Percentiles rank a stretch among this genome's conserved stretches.
Conservation (phyloP, 1,140 invertebrate genomes). For the Diorhabda carinulata region DNA sequence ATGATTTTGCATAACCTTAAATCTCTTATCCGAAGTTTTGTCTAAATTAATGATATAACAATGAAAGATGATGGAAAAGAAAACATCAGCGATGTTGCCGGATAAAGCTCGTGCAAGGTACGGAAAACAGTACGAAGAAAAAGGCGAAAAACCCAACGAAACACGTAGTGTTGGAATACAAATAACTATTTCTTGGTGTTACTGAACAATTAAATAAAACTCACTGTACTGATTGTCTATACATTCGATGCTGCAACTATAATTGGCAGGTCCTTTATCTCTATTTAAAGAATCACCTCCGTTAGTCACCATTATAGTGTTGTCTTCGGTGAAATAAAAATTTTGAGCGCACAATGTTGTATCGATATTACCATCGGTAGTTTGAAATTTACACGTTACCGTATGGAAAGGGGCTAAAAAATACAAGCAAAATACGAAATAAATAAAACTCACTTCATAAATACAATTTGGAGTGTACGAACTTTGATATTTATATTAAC, state of each 20-base stretch:
- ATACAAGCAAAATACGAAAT: background rate
- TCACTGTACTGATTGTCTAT: slow-evolving; percentile 22
- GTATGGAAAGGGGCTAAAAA: slow-evolving; percentile 28
- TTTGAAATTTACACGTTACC: slow-evolving; percentile 22
- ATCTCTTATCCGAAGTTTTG: too few species aligned
- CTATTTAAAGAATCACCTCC: slow-evolving; percentile 18
- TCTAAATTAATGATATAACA: too few species aligned
- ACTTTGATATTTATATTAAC: slow-evolving; percentile 15
- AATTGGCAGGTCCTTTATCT: slow-evolving; percentile 20
- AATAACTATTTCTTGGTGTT: too few species aligned
- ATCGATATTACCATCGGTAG: slow-evolving; percentile 12
- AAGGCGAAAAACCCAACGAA: background rate
- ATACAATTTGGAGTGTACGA: too few species aligned
- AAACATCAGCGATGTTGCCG: too few species aligned
- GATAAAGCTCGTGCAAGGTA: too few species aligned
- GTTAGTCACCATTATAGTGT: slow-evolving; percentile 14
- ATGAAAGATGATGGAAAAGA: too few species aligned
- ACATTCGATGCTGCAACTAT: slow-evolving; percentile 21
- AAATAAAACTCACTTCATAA: background rate
- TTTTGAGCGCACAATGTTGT: background rate
- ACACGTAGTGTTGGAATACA: background rate
- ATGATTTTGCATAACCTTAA: too few species aligned
- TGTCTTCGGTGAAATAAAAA: slow-evolving; percentile 17
- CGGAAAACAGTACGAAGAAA: too few species aligned
- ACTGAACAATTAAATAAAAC: too few species aligned